These are phyloP conservation scores for Oxygymnocypris stewartii DNA, from an alignment of 2,113 vertebrate species.

Conservation along the genomic window DNA sequence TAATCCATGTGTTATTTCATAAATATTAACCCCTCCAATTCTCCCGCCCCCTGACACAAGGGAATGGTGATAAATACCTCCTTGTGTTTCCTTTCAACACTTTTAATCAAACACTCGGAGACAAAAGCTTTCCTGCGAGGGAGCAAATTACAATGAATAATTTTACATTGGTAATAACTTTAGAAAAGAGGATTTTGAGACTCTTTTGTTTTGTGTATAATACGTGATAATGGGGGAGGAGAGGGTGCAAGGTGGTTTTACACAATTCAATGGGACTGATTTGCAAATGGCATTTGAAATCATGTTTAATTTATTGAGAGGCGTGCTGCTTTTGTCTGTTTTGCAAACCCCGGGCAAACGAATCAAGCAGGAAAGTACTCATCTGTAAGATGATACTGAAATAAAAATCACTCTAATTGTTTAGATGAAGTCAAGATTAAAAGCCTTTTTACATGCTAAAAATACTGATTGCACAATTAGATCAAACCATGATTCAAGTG, in stretches of 20 bases:
- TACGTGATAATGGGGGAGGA: constrained; percentile 12
- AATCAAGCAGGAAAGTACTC: not conserved
- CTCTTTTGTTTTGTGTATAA: constrained; percentile 36
- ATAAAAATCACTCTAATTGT: not conserved
- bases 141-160: constrained; percentile 55
- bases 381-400: not conserved
- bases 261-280: constrained; percentile 46
- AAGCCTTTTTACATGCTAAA: not conserved
- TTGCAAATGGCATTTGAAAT: constrained; percentile 48
- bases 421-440: not conserved
- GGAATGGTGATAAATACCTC: constrained; percentile 1
- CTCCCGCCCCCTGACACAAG: not conserved
- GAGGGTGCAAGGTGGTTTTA: constrained; percentile 48
- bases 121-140: constrained; percentile 19
- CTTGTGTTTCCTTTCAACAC: constrained; percentile 14
- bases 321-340: constrained; percentile 42
- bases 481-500: not conserved
- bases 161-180: constrained; percentile 54
- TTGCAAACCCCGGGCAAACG: not conserved
- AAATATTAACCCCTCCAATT: constrained; percentile 36
- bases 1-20: constrained; percentile 53
- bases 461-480: not conserved
- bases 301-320: constrained; percentile 49
- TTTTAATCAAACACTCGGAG: constrained; percentile 40
- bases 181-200: constrained; percentile 38